These are phyloP conservation scores for Lutraria rhynchaena DNA, from an alignment of 1,140 invertebrate species.

Conservation along the genomic window DNA sequence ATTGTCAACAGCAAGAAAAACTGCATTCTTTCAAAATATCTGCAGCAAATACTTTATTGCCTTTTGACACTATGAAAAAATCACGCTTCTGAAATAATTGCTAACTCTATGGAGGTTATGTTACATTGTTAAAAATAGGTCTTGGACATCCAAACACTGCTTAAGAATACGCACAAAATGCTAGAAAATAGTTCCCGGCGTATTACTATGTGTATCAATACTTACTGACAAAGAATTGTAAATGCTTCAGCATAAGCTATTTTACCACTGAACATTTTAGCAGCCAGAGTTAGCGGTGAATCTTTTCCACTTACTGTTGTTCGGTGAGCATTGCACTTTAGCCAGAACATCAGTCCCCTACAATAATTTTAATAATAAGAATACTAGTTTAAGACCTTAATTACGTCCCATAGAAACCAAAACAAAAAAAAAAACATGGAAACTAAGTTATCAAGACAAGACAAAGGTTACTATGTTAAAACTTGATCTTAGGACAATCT, in stretches of 20 bases:
- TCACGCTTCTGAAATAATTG: too few relatives aligned
- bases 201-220: not conserved
- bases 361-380: not conserved
- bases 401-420: not conserved
- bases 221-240: slow-evolving; percentile 21
- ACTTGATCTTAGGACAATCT: not conserved
- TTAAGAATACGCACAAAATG: not conserved
- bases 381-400: not conserved
- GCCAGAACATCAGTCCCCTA: slow-evolving; percentile 40
- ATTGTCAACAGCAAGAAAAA: too few relatives aligned
- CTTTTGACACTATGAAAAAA: too few relatives aligned
- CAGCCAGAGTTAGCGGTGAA: slow-evolving; percentile 15
- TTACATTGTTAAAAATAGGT: not conserved
- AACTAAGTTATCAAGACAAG: not conserved
- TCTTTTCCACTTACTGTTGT: not conserved
- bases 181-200: not conserved
- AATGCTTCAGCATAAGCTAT: slow-evolving; percentile 27
- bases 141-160: not conserved
- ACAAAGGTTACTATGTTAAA: not conserved
- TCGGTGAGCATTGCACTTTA: slow-evolving; percentile 31
- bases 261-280: slow-evolving; percentile 19
- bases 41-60: too few relatives aligned
- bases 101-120: too few relatives aligned
- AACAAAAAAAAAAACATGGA: not conserved
- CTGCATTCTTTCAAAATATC: too few relatives aligned